phyloP scores from a whole-genome alignment of 2,113 vertebrate genomes.

The Phaethon lepturus region DNA sequence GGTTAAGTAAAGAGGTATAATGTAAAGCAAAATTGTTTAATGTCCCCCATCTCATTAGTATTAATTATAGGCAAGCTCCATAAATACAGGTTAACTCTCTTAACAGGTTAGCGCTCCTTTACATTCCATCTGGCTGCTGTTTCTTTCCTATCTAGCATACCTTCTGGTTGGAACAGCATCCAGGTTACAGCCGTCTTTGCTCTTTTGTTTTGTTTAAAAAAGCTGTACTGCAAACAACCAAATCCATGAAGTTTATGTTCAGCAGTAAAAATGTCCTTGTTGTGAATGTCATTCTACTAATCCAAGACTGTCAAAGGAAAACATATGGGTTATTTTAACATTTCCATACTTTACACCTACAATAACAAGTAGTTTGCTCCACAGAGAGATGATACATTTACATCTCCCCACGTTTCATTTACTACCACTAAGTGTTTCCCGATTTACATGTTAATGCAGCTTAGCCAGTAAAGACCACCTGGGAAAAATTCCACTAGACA shows the following conservation, averaged over 20 bases:
- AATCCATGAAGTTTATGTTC: neutral
- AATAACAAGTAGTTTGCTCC: neutral
- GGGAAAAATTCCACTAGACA: neutral
- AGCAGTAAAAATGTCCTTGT: neutral
- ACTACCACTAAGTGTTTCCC: neutral
- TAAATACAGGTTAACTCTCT: neutral
- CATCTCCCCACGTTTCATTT: neutral
- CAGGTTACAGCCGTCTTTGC: neutral
- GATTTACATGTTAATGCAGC: neutral
- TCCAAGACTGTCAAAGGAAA: neutral
- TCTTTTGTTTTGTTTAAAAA: neutral
- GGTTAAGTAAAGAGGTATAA: neutral
- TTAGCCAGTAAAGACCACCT: neutral
- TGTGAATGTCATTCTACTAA: neutral
- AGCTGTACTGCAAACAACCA: neutral
- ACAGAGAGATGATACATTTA: neutral
- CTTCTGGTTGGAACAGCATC: neutral
- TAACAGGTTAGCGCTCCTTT: neutral
- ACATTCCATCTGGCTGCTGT: neutral
- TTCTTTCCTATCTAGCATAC: neutral
- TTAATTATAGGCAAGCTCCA: neutral
- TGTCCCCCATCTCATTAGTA: neutral
- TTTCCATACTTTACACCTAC: neutral
- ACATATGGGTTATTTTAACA: neutral
- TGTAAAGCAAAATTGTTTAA: neutral